These are phyloP conservation scores for Tonatia bakeri DNA, from an alignment of 2,113 vertebrate genomes.

Conservation along the genomic window DNA sequence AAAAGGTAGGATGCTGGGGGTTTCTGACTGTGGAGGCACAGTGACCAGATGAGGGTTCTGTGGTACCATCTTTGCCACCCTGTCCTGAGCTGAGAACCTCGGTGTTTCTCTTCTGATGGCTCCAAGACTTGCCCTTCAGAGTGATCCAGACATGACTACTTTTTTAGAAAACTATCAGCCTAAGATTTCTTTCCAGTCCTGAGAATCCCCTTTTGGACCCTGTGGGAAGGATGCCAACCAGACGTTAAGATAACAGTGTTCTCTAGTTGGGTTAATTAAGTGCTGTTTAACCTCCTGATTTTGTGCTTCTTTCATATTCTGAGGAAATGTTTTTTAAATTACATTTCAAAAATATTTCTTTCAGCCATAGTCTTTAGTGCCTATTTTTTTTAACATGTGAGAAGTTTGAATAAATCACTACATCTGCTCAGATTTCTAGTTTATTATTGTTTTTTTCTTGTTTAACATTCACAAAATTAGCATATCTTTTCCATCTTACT, in stretches of 20 bases:
- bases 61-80: background rate
- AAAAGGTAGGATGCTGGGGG: conserved; percentile 86
- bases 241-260: background rate
- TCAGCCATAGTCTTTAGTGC: background rate
- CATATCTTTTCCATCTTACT: background rate
- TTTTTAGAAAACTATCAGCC: background rate
- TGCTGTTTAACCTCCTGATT: background rate
- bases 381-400: conserved; percentile 1
- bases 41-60: background rate
- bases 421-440: conserved; percentile 11
- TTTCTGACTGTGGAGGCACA: background rate
- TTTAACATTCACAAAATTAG: background rate
- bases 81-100: background rate
- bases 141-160: background rate
- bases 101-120: background rate
- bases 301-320: background rate
- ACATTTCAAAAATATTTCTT: background rate
- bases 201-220: background rate
- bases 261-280: background rate
- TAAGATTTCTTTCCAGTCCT: background rate
- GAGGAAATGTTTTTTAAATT: background rate
- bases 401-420: background rate
- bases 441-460: background rate
- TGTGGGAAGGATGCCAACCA: background rate
- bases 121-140: background rate